Evolutionary conservation across 1,140 invertebrate species (phyloP), one percentile per base, ranked within the genome.

Genomic region (Chrysoperla carnea): DNA sequence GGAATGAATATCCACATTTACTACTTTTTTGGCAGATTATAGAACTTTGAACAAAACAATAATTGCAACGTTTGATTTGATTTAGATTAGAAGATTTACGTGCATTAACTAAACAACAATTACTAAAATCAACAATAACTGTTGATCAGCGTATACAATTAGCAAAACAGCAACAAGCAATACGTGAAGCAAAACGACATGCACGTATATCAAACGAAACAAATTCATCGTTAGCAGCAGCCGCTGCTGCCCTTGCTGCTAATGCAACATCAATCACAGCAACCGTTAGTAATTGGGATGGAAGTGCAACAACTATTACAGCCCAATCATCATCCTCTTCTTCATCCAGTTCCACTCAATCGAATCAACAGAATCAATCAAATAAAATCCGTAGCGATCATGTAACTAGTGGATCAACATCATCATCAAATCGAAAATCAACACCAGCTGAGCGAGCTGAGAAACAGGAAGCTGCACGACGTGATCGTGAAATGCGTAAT

Each of bases 401-500:
- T 23, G 17, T 23, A 5, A 23, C 17, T 23, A 23, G 17, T 23
- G 17, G 17, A 23, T 33, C 31, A 33, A 33, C 8, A 11, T 33
- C 31, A 33, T 11, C 8, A 4, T 12, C 8, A 33, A 12, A 12
- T 33, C 31, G 31, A 11, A 33, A 33, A 77, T 52, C 79, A 85
- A 48, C 72, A 81, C 8, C 31, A 33, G 6, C 31, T 45, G 87
- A 92, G 58, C 78, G 80, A 51, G 69, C 73, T 29, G 84, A 89
- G 50, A 68, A 78, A 45, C 71, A 83, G 53, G 83, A 87, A 56
- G 77, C 80, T 50, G 72, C 78, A 39, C 66, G 78, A 36, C 69
- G 78, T 41, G 83, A 87, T 53, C 69, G 75, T 45, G 84, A 86
- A 54, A 67, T 79, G 17, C 67, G 77, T 48, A 78, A 78, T 51